Evolutionary conservation across 1,140 invertebrate species (phyloP), one percentile per base, ranked within the genome.

Genomic region (Drosophila yakuba): DNA sequence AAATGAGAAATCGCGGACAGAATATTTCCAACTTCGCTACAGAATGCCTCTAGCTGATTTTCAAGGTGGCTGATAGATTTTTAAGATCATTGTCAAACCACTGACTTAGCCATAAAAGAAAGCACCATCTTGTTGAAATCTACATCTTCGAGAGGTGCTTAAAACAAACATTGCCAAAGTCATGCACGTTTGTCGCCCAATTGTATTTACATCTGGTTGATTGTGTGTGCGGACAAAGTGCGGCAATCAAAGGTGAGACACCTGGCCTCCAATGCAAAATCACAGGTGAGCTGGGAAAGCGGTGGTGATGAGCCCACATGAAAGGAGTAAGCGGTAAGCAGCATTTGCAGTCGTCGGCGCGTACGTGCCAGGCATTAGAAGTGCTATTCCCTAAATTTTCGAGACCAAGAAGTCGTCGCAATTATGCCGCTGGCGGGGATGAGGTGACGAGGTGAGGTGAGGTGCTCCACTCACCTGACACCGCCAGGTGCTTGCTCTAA

Each of bases 271-370:
- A 28, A 81, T 62, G 74, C 74, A 85, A 69, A 81, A 50, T 23
- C n/a, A 17, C 55, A 71, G 71, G 50, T 71, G 56, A 32, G 32
- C 8, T 2, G 32, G 32, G 7, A 32, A 14, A n/a, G 47, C 20
- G 20, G 20, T 20, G 47, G 12, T 10, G 56, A 57, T 50, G 48
- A 67, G 72, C 41, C 47, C 64, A 81, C 47, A 74, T 81, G 83
- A 85, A 85, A 85, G 82, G 83, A 86, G 82, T 88, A 66, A 82
- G 73, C 64, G 74, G 62, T 88, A 62, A 82, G 73, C 68, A 81
- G 62, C 62, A 44, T 73, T 41, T 72, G 60, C 61, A 67, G 48
- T 51, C 44, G 60, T 68, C 75, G 75, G 28, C 56, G 64, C 47
- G 63, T 71, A 85, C 82, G 82, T 85, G 82, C 39, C 54, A 44